Conservation (phyloP, 1,140 invertebrate species). For the Hermetia illucens region DNA sequence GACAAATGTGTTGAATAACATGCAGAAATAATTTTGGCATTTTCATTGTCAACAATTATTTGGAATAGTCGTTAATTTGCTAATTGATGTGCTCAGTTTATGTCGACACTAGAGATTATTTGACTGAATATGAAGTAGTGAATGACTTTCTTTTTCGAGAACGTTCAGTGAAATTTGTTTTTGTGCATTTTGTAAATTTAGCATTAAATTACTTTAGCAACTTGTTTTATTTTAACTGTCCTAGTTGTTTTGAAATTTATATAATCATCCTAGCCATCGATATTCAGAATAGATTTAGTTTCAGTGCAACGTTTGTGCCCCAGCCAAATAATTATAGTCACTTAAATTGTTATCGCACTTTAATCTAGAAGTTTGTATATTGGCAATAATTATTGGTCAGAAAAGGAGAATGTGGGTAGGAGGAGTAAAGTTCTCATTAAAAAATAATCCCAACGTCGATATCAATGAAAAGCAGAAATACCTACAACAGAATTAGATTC, state of each 20-base stretch:
- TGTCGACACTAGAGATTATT: not conserved
- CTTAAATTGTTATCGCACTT: not conserved
- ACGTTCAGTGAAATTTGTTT: no score
- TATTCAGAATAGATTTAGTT: not conserved
- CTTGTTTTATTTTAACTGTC: no score
- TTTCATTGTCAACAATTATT: slow-evolving; percentile 2
- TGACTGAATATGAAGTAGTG: not conserved
- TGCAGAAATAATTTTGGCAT: not conserved
- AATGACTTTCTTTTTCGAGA: no score
- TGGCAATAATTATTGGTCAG: not conserved
- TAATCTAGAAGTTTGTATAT: not conserved
- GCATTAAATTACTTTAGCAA: no score
- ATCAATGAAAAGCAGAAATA: no score
- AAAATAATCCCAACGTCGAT: not conserved
- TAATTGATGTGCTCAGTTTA: not conserved
- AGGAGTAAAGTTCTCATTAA: not conserved
- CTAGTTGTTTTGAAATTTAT: not conserved
- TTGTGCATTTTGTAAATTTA: no score
- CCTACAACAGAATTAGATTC: no score
- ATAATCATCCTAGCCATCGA: not conserved
- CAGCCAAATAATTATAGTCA: not conserved
- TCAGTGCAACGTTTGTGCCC: not conserved
- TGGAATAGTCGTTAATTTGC: not conserved
- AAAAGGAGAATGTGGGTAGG: not conserved
- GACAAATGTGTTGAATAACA: not conserved